Evolutionary conservation across 2,888 invertebrate genomes (phyloP), one percentile per base, ranked within the genome.

Genomic region (Aethes cnicana): DNA sequence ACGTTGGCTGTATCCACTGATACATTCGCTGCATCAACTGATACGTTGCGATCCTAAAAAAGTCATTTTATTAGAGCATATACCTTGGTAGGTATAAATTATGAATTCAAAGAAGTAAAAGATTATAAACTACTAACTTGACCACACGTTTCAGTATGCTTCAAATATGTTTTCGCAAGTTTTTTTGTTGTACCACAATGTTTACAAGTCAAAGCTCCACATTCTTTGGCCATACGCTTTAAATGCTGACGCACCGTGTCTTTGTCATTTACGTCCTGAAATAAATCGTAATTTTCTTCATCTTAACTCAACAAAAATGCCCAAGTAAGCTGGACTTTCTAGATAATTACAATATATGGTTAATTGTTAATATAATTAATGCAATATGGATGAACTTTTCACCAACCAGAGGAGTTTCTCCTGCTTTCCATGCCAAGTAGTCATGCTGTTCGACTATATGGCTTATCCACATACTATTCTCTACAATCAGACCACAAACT

Each of bases 81-180:
- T 12, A 21, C 2, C 5, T 21, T 36, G 8, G n/a, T 3, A 6
- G 5, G 17, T 23, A 9, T 33, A 9, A 4, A 33, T 9, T 11
- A 14, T 2, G 58, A 57, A 2, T 54, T 56, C 68, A 68, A 68
- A 9, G 62, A 63, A 21, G 16, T 58, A 41, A 32, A 63, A 62
- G 56, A 43, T 67, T 8, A 35, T n/a, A 7, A n/a, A 16, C 11
- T 66, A 49, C 44, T 39, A 20, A 36, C 63, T 3, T 52, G 63
- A 16, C 53, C 26, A 53, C 77, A 80, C 2, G 12, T 62, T 46
- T 61, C 57, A 4, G 74, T 56, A 50, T 79, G 79, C 5, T 56
- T 52, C 20, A 71, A 37, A 52, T 61, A 80, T 4, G 60, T 23
- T 46, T 73, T 72, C 4, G 58, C 64, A 44, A 68, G 64, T 61